phyloP scores from a whole-genome alignment of 2,113 vertebrate species.

The Plecotus auritus region DNA sequence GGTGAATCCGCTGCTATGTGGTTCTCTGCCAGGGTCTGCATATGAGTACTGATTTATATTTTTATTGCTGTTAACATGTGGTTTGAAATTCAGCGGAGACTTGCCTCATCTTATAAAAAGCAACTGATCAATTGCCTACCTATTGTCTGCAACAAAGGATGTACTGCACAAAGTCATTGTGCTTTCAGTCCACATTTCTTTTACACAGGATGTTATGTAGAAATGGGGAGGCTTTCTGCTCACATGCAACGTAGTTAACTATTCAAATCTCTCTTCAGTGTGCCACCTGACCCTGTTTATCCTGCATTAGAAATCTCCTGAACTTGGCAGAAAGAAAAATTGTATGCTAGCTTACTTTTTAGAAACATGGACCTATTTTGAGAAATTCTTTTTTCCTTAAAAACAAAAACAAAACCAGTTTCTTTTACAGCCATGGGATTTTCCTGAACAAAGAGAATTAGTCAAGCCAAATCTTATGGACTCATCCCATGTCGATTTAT shows the following conservation, averaged over 20 bases:
- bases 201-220: not conserved
- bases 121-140: constrained; percentile 28
- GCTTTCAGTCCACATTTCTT: not conserved
- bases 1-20: not conserved
- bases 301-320: not conserved
- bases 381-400: constrained; percentile 12
- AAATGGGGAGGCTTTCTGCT: constrained; percentile 8
- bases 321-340: not conserved
- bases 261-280: not conserved
- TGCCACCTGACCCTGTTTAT: not conserved
- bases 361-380: not conserved
- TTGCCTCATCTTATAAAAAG: constrained; percentile 30
- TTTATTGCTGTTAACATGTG: constrained; percentile 40
- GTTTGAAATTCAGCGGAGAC: constrained; percentile 32
- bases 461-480: constrained; percentile 29
- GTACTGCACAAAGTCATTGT: not conserved
- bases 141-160: constrained; percentile 22
- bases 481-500: not conserved
- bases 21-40: constrained; percentile 19
- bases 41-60: not conserved
- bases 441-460: constrained; percentile 42
- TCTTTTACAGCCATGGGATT: constrained; percentile 1
- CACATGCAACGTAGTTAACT: not conserved
- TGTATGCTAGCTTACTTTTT: constrained; percentile 35
- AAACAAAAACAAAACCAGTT: not conserved